These are phyloP conservation scores for Bujurquina vittata DNA, from an alignment of 2,113 vertebrate species.

Conservation along the genomic window DNA sequence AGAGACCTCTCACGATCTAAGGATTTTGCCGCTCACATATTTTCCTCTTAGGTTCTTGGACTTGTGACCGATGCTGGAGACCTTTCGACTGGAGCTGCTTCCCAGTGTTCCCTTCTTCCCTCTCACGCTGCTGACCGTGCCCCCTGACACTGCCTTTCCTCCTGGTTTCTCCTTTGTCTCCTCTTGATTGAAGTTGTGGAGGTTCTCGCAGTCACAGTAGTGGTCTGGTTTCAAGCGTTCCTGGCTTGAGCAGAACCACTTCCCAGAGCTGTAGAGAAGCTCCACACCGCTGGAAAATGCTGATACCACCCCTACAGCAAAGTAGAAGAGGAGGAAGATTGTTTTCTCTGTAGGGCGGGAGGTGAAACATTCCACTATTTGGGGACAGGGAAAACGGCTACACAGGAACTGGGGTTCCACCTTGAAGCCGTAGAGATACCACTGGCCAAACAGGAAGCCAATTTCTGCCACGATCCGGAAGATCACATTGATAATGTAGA, in stretches of 20 bases:
- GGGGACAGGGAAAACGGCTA: slow-evolving; percentile 85
- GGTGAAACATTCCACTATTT: slow-evolving; percentile 92
- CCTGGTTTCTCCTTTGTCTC: not conserved
- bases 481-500: slow-evolving; percentile 86
- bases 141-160: not conserved
- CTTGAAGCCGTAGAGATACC: slow-evolving; percentile 85
- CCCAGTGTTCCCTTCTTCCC: slow-evolving; percentile 23
- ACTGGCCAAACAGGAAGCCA: slow-evolving; percentile 86
- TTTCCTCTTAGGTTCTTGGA: slow-evolving; percentile 1
- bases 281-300: slow-evolving; percentile 84
- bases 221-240: accelerated
- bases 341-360: slow-evolving; percentile 93
- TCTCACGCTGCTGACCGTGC: not conserved
- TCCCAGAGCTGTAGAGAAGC: slow-evolving; percentile 82
- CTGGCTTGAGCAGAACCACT: slow-evolving; percentile 66
- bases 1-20: slow-evolving; percentile 48
- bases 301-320: slow-evolving; percentile 85
- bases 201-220: slow-evolving; percentile 10
- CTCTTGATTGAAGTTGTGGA: not conserved
- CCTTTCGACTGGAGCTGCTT: slow-evolving; percentile 33
- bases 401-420: slow-evolving; percentile 88
- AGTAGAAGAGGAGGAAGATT: slow-evolving; percentile 92
- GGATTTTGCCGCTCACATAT: slow-evolving; percentile 7
- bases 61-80: slow-evolving; percentile 14
- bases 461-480: slow-evolving; percentile 84